phyloP scores from a whole-genome alignment of 2,113 vertebrate genomes.

The Lichenostomus cassidix region DNA sequence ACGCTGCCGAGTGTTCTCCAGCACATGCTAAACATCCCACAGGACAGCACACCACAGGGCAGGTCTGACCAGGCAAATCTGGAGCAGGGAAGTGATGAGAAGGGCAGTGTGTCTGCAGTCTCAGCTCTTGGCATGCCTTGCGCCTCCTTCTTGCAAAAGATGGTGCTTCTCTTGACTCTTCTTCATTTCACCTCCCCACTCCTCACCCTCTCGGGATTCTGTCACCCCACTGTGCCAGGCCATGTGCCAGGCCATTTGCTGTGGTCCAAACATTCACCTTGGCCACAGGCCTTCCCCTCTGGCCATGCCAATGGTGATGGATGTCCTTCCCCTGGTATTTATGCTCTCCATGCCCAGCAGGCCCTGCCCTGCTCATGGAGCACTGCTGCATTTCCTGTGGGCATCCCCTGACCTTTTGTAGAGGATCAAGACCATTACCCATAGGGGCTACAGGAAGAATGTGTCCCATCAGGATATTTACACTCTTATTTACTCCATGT shows the following conservation, averaged over 20 bases:
- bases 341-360: background rate
- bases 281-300: background rate
- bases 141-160: background rate
- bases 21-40: background rate
- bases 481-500: background rate
- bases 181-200: background rate
- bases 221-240: background rate
- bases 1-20: background rate
- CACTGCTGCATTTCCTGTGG: accelerated
- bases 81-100: accelerated
- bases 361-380: background rate
- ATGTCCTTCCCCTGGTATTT: background rate
- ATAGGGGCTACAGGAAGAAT: background rate
- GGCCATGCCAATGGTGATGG: background rate
- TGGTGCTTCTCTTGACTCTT: background rate
- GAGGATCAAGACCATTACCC: background rate
- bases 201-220: accelerated
- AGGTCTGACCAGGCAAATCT: background rate
- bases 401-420: background rate
- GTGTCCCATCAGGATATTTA: background rate
- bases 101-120: background rate
- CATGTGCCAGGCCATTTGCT: background rate
- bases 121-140: background rate
- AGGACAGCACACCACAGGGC: background rate
- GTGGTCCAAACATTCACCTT: background rate